Base-by-base conservation (phyloP, 2,888 invertebrate species). In the Lacanobia wlatinum region DNA sequence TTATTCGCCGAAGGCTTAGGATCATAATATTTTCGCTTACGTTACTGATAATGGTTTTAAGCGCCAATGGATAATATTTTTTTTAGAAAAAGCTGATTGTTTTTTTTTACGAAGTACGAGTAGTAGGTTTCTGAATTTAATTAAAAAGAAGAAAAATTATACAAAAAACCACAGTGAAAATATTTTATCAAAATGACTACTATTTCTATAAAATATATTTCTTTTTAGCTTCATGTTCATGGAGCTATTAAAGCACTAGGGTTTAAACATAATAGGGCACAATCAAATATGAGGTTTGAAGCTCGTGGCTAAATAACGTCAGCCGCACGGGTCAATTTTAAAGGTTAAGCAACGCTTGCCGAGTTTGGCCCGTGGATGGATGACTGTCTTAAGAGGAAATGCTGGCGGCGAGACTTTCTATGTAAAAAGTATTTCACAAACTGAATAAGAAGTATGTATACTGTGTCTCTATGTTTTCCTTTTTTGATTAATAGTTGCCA, bases 21-120 rank as follows among this genome's bases (percentile, higher is more conserved):
- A 59, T 43, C 48, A 69, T 61, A 56, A 58, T 72, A 40, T 74
- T 61, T 64, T 79, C 62, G 52, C 12, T 5, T 58, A 65, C 52
- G 23, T 38, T 53, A 56, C 18, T 48, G 21, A 34, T 61, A 28
- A 48, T 53, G n/a, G 48, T 64, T 78, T 63, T 55, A 18, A 46
- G 52, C 43, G 9, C 18, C 16, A 34, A 28, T 16, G n/a, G 40
- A 40, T n/a, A n/a, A 9, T 48, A 16, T 50, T 14, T 34, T 14
- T 34, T 55, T 12, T n/a, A 34, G 40, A 40, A 60, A 60, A 7
- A 21, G 14, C n/a, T 21, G 18, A 55, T 59, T 28, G 7, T 23
- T 72, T 62, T 70, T 23, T 12, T 8, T 40, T n/a, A 38, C 7
- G 2, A 16, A 28, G 23, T 14, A 3, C 14, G 21, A 40, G 40